Conservation (phyloP, 2,797 vertebrate genomes). For the Phalanger gymnotis region DNA sequence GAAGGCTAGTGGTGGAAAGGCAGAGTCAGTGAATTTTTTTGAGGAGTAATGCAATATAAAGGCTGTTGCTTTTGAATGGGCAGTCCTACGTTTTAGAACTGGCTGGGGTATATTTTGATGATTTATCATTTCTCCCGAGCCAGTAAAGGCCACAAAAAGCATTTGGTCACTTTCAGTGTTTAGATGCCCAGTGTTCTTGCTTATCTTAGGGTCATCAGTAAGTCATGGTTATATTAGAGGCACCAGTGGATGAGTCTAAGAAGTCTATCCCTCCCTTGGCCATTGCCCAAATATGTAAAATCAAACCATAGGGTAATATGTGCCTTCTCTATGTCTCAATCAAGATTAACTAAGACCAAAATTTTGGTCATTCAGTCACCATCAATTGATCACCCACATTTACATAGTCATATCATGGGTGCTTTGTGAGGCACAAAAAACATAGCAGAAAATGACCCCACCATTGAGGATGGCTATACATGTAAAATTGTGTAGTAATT, state of each 20-base stretch:
- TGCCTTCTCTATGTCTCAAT: not conserved
- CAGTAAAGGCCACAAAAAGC: not conserved
- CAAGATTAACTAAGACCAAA: not conserved
- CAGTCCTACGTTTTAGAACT: not conserved
- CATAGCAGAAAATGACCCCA: not conserved
- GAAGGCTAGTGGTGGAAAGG: slow-evolving; percentile 51
- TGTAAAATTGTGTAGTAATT: not conserved
- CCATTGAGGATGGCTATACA: not conserved
- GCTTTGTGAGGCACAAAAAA: not conserved
- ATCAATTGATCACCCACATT: not conserved
- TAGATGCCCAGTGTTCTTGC: not conserved
- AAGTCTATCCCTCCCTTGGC: not conserved
- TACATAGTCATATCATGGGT: not conserved
- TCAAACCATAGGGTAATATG: not conserved
- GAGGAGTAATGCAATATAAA: slow-evolving; percentile 1
- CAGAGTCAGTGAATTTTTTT: not conserved
- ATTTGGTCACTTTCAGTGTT: not conserved
- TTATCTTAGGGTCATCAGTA: not conserved
- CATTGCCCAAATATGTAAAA: not conserved
- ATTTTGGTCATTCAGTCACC: not conserved
- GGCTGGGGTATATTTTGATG: not conserved
- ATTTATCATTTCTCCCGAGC: not conserved
- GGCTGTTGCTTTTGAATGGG: not conserved
- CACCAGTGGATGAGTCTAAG: not conserved
- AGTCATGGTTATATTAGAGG: not conserved